Percentiles rank a stretch among this genome's conserved stretches.
These are phyloP conservation scores for Arctocebus calabarensis DNA, from an alignment of 2,797 vertebrate species.

Conservation along the genomic window DNA sequence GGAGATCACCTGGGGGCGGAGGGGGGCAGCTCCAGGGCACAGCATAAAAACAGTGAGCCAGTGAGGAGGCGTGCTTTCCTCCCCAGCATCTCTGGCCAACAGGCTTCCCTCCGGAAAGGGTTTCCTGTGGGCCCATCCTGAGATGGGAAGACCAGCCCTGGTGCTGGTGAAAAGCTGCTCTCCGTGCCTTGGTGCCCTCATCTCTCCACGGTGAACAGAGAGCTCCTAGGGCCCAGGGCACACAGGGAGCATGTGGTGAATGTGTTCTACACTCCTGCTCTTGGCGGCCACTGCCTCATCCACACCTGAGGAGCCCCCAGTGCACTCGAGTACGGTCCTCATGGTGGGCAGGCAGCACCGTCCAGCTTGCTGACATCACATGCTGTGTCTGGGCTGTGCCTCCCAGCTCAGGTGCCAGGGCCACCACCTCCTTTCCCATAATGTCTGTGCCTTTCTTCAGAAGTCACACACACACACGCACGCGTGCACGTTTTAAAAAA, in stretches of 20 bases:
- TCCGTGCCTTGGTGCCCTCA: not conserved
- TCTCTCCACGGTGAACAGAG: not conserved
- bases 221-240: not conserved
- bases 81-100: not conserved
- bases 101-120: not conserved
- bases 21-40: not conserved
- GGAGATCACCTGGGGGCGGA: not conserved
- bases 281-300: not conserved
- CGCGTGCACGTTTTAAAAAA: not conserved
- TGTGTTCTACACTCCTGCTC: not conserved
- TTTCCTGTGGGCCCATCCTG: too few species aligned
- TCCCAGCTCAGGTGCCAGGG: not conserved
- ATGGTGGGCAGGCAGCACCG: not conserved
- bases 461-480: not conserved
- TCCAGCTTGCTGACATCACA: not conserved
- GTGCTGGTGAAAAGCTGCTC: not conserved
- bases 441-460: not conserved
- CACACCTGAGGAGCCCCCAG: not conserved
- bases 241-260: not conserved
- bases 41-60: not conserved
- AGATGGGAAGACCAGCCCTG: not conserved
- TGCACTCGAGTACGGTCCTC: accelerated
- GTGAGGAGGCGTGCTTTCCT: not conserved
- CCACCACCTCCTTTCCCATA: not conserved
- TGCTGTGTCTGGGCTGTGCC: not conserved